A percentile compares a stretch with the other conserved stretches of the same genome.
These are phyloP conservation scores for Parazoanthus darwini DNA, from an alignment of 92 coral and sea anemone species.

Conservation along the genomic window DNA sequence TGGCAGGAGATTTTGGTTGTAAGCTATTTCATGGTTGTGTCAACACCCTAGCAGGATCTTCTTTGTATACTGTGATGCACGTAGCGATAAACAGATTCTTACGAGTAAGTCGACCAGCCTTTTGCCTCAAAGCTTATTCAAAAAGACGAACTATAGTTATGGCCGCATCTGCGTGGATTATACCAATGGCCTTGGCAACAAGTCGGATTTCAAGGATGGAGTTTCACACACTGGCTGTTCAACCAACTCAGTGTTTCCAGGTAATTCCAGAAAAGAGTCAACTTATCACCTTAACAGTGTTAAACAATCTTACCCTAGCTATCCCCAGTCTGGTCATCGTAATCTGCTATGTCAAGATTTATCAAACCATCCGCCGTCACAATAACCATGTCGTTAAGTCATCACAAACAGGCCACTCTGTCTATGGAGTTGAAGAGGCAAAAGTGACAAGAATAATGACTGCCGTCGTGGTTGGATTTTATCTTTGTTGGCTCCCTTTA, in stretches of 20 bases:
- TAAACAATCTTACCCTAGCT: neutral
- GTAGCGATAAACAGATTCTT: slow-evolving; percentile 17
- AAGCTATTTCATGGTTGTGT: neutral
- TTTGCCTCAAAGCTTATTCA: neutral
- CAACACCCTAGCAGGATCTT: neutral
- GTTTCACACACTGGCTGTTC: neutral
- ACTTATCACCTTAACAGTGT: neutral
- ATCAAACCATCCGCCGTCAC: slow-evolving; percentile 3
- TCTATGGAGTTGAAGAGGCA: neutral
- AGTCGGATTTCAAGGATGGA: neutral
- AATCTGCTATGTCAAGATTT: slow-evolving; percentile 13
- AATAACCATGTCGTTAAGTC: neutral
- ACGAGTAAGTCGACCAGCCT: neutral
- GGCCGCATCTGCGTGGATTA: neutral
- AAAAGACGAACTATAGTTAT: neutral
- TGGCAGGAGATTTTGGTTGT: slow-evolving; percentile 14
- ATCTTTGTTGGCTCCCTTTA: slow-evolving; percentile 15
- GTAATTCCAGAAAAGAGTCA: neutral
- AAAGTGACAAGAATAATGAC: slow-evolving; percentile 3
- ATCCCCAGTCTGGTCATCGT: slow-evolving; percentile 1
- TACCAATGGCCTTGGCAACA: neutral
- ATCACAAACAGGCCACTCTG: neutral
- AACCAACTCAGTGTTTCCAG: slow-evolving; percentile 2
- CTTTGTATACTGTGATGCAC: slow-evolving; percentile 14
- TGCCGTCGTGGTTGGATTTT: neutral